Base-by-base conservation (phyloP, 2,113 vertebrate species). In the Rhinolophus sinicus region DNA sequence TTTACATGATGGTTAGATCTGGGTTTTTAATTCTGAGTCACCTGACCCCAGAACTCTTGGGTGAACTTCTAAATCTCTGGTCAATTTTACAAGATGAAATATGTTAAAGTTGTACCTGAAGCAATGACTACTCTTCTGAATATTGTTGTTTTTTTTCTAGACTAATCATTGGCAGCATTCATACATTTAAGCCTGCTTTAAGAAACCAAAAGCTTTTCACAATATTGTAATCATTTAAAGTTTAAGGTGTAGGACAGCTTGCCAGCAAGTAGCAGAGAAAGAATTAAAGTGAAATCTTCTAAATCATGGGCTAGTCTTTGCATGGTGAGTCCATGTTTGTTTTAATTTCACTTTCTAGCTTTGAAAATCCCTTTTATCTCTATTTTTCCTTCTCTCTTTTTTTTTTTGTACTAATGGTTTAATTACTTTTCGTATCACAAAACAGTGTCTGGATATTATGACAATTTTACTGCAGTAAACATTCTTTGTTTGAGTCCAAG, bases 301-400 rank as follows among this genome's bases (percentile, higher is more conserved):
- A 22, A n/a, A 21, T 50, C 47, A 35, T 8, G 35, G 47, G 8
- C 28, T 87, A 6, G 83, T 90, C 73, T 82, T 54, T 38, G 22
- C 33, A 24, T 2, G 14, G 44, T 58, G 10, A 85, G 78, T 58
- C 56, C 2, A 4, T 13, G 12, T 65, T 78, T 83, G n/a, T 85
- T 92, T 90, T 83, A 30, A 78, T 78, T 87, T 89, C 58, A 28
- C 28, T 77, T 94, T 96, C 58, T 7, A 89, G 73, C 26, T 92
- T 67, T n/a, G 44, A 58, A 69, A 38, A 73, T 83, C 44, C 24
- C 11, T 38, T 65, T 54, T 47, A 4, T 6, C n/a, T 80, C 47
- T 64, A 12, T 77, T 44, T 92, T 80, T 70, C 60, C 58, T 93
- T 90, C 58, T 75, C n/a, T n/a, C n/a, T n/a, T n/a, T 44, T 88